Percentiles rank a stretch among this genome's conserved stretches.
Conservation (phyloP, 2,797 vertebrate species). For the Platalea minor region DNA sequence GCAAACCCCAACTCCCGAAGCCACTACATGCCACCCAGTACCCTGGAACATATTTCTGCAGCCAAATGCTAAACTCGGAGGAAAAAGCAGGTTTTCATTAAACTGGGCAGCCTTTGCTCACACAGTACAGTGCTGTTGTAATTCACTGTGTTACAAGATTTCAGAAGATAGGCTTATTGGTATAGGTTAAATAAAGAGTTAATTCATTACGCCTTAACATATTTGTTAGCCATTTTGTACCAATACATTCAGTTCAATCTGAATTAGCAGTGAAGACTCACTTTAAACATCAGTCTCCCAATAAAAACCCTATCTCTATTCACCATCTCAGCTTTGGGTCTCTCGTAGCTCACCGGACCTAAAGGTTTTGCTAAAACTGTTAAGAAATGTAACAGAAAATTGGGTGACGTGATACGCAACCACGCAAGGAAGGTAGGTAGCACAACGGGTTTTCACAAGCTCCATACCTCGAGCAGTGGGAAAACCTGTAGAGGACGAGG, state of each 20-base stretch:
- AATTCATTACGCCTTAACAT: not conserved
- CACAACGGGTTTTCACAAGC: not conserved
- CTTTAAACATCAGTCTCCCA: not conserved
- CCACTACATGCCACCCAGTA: not conserved
- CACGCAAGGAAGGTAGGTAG: not conserved
- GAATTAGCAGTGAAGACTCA: not conserved
- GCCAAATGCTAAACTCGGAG: not conserved
- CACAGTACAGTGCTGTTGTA: not conserved
- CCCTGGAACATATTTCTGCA: not conserved
- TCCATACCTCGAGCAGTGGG: not conserved
- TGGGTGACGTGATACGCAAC: rapidly evolving
- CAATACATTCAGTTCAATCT: not conserved
- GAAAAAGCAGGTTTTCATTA: not conserved
- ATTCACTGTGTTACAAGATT: not conserved
- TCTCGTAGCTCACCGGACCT: not conserved
- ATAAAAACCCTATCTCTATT: not conserved
- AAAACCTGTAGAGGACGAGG: not conserved
- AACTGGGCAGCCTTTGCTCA: not conserved
- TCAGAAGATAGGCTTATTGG: not conserved
- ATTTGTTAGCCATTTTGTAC: constrained; percentile 31
- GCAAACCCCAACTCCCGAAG: not conserved
- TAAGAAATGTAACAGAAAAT: not conserved
- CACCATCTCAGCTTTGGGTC: not conserved
- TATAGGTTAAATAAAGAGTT: not conserved
- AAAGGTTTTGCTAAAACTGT: not conserved